Base-by-base conservation (phyloP, 2,888 invertebrate species). In the Galeruca laticollis region DNA sequence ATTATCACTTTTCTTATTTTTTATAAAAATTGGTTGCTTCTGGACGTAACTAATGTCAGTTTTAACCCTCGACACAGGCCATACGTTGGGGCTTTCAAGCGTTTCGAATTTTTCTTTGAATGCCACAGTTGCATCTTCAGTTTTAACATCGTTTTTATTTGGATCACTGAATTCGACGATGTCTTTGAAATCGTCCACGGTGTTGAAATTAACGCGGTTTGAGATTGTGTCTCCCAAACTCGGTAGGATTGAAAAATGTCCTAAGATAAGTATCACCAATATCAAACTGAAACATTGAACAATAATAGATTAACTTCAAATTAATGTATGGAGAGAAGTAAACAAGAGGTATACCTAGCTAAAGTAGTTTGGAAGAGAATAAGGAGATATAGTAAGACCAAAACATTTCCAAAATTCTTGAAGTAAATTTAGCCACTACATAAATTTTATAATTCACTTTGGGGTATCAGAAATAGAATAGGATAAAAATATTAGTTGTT, bases 111-210 rank as follows among this genome's bases (percentile, higher is more conserved):
- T 37, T 35, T 47, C 37, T 54, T 15, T 10, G 10, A 35, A 43
- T 56, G 20, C 21, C 9, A 15, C 60, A 47, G 60, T 26, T 5
- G 33, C 20, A 47, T 54, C 54, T 47, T 69, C 52, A 8, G 52
- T 59, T n/a, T 63, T 33, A 33, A 31, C 60, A 40, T 63, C 15
- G 9, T 33, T 60, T 47, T 60, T 68, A 8, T 68, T 51, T 10
- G 31, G 8, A 15, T 62, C 65, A 10, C 60, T 56, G 43, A 67
- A 69, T 54, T 78, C 79, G 49, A 77, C 69, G 47, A 79, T 75
- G 56, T 75, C 76, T 54, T 78, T 68, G 60, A 79, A 79, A 70
- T 79, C 77, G 4, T 77, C 73, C 21, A 79, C 75, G 21, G 76
- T 69, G 47, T 76, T 74, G 37, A 73, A 67, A 62, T 61, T 8